phyloP scores from a whole-genome alignment of 2,113 vertebrate species.

The Amphiprion ocellaris region DNA sequence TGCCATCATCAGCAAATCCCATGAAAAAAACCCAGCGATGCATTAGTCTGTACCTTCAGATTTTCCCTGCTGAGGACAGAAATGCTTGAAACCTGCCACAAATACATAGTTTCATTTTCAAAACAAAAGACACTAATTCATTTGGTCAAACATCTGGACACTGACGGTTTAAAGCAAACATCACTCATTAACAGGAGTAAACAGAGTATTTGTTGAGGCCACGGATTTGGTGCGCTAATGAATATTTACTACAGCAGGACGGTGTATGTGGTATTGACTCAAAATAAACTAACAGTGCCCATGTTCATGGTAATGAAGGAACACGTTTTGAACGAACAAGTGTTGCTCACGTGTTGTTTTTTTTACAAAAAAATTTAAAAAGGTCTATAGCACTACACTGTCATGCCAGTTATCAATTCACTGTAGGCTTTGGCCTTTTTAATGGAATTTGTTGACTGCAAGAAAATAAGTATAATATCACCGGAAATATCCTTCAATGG shows the following conservation, averaged over 20 bases:
- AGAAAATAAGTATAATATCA: neutral
- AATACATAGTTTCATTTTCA: conserved; percentile 2
- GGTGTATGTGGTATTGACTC: neutral
- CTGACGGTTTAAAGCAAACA: conserved; percentile 9
- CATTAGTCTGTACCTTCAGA: neutral
- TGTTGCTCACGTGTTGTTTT: neutral
- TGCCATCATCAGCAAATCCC: conserved; percentile 17
- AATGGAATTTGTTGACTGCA: conserved; percentile 10
- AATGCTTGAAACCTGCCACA: neutral
- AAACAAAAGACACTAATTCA: neutral
- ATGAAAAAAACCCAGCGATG: neutral
- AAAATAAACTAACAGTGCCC: conserved; percentile 34
- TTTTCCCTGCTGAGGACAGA: neutral
- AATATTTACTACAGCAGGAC: conserved; percentile 25
- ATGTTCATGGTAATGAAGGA: conserved; percentile 13
- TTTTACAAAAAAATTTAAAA: neutral
- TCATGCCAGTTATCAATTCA: neutral
- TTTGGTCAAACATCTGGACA: neutral
- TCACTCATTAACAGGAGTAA: conserved; percentile 10
- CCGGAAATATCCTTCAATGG: neutral
- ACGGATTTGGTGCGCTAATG: neutral
- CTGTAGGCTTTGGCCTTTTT: neutral
- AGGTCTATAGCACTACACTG: neutral
- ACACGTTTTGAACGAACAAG: conserved; percentile 16
- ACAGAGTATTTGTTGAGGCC: neutral